Evolutionary conservation across 2,888 invertebrate genomes (phyloP).

Genomic region (Tinea pellionella): DNA sequence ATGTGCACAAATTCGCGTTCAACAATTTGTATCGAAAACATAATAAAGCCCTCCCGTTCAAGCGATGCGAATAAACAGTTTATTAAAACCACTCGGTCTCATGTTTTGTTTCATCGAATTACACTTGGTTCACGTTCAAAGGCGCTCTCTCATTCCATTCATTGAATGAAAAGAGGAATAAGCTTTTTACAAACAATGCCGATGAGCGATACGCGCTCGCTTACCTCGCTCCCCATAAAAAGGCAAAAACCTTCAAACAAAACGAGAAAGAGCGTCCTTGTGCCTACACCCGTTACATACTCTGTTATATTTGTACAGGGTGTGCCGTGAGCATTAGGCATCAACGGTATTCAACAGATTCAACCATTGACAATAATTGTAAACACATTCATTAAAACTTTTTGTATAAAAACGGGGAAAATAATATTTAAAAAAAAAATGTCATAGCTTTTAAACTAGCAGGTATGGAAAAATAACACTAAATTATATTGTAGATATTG

Average conservation of each 20-base stretch:
- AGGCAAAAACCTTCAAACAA: conserved; percentile 1
- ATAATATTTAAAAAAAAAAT: no score
- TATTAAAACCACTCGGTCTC: conserved; percentile 13
- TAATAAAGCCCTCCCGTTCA: not conserved
- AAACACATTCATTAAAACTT: no score
- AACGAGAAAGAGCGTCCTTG: conserved; percentile 12
- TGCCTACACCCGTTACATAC: not conserved
- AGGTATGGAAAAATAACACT: no score
- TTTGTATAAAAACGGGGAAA: no score
- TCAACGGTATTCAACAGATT: no score
- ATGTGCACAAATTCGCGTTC: no score
- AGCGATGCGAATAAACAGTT: conserved; percentile 10
- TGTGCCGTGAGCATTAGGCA: no score
- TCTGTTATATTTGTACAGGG: not conserved
- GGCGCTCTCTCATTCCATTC: conserved; percentile 16
- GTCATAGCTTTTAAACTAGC: no score
- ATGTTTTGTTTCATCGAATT: conserved; percentile 18
- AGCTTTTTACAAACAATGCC: conserved; percentile 16
- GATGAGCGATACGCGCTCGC: conserved; percentile 10
- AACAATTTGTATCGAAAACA: not conserved
- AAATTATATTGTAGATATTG: no score
- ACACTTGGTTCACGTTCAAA: conserved; percentile 20
- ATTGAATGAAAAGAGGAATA: conserved; percentile 18
- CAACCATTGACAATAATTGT: no score
- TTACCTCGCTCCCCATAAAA: not conserved